Conservation (phyloP, 2,888 invertebrate genomes). For the Zaprionus lineosus region DNA sequence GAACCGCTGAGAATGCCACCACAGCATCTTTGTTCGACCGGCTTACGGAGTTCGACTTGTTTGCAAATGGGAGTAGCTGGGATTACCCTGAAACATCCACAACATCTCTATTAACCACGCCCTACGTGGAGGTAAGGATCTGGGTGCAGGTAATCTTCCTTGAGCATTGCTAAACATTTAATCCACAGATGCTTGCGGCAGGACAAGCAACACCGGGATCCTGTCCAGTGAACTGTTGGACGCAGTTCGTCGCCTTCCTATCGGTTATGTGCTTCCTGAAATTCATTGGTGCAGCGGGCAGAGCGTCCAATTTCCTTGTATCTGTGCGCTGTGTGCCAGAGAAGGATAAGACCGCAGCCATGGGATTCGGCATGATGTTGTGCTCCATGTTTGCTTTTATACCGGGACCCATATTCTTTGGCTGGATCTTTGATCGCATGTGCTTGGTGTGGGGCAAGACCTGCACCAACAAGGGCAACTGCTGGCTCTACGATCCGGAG, state of each 20-base stretch:
- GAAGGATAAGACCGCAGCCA: conserved; percentile 88
- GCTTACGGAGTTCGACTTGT: conserved; percentile 63
- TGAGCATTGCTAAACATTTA: not conserved
- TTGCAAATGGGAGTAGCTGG: conserved; percentile 29
- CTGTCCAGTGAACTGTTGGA: conserved; percentile 85
- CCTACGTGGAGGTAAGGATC: conserved; percentile 43
- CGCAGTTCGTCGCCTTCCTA: conserved; percentile 84
- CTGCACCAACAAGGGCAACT: conserved; percentile 88
- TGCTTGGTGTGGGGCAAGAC: conserved; percentile 90
- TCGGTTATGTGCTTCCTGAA: conserved; percentile 85
- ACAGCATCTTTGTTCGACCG: conserved; percentile 63
- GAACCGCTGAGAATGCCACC: conserved; percentile 36
- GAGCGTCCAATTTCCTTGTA: conserved; percentile 86
- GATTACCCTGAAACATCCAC: conserved; percentile 8
- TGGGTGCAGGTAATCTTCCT: accelerated
- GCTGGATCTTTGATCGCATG: conserved; percentile 86
- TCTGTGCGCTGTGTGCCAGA: conserved; percentile 87
- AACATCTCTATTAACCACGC: not conserved
- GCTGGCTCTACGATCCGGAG: conserved; percentile 89
- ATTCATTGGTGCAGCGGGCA: conserved; percentile 85
- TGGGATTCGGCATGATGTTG: conserved; percentile 88
- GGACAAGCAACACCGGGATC: conserved; percentile 84
- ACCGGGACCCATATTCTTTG: conserved; percentile 90
- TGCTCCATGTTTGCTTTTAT: conserved; percentile 89
- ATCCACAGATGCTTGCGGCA: conserved; percentile 50